Evolutionary conservation across 2,797 vertebrate genomes (phyloP), one percentile per base, ranked within the genome.

Genomic region (Orestias chungarensis): DNA sequence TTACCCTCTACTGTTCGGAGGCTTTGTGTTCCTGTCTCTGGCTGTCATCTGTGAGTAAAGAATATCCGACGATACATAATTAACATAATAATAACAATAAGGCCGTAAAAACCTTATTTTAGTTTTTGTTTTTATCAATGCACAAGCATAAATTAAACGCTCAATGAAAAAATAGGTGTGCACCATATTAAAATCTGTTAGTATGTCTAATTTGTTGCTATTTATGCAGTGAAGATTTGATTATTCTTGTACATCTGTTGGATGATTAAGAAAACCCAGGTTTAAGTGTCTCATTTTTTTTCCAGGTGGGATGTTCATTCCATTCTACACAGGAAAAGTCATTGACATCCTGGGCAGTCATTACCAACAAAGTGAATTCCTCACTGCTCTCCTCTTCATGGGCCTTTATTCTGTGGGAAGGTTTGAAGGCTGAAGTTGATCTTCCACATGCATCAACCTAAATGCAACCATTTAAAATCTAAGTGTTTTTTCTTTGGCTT

Each of bases 251-350:
- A n/a, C n/a, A n/a, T n/a, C n/a, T n/a, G n/a, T n/a, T n/a, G n/a
- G n/a, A n/a, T n/a, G n/a, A n/a, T n/a, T n/a, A n/a, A n/a, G n/a
- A n/a, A n/a, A n/a, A n/a, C n/a, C n/a, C n/a, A n/a, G n/a, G n/a
- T 38, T 38, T 38, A 38, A 38, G 9, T 31, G 52, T 23, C 23
- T 0, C 18, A 20, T 47, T 1, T 49, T 73, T 3, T 68, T 1
- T 52, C 52, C 91, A 98, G 96, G 93, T 78, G 90, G 96, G 44
- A 95, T 93, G 11, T 86, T 94, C 44, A 95, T 96, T 78, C 96
- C 95, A 0, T 95, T 93, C 68, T 98, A 96, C 81, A 95, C 93
- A 0, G 96, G 97, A 0, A 94, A 78, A 1, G 92, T 96, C 70
- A 95, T 97, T 66, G 96, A 98, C 72, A 94, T 94, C 73, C 78